Evolutionary conservation across 1,140 invertebrate species (phyloP).

Genomic region (Papilio aristodemus): DNA sequence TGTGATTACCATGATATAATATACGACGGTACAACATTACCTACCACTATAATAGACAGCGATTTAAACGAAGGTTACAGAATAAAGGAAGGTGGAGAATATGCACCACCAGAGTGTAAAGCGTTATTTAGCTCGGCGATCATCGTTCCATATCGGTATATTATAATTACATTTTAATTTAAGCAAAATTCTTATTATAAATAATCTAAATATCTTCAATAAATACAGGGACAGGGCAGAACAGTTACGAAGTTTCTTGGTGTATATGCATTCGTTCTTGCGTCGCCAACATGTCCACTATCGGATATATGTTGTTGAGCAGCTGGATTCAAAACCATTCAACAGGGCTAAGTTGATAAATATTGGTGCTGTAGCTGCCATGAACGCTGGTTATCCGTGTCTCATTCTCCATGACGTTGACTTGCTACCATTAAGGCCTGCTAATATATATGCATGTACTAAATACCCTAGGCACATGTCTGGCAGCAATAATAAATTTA

Average conservation of each 20-base stretch:
- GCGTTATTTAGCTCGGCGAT: conserved; percentile 74
- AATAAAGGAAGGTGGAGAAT: conserved; percentile 70
- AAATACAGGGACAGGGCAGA: conserved; percentile 68
- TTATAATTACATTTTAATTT: conserved; percentile 5
- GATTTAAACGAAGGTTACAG: conserved; percentile 63
- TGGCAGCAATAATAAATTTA: conserved; percentile 93
- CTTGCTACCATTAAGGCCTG: conserved; percentile 92
- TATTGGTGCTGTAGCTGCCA: conserved; percentile 91
- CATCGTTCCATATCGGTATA: conserved; percentile 73
- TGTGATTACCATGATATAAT: conserved; percentile 68
- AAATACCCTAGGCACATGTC: conserved; percentile 94
- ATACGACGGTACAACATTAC: conserved; percentile 56
- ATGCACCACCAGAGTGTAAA: conserved; percentile 60
- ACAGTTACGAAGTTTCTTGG: conserved; percentile 70
- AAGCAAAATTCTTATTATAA: conserved; percentile 1
- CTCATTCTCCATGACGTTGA: conserved; percentile 98
- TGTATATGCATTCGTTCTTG: conserved; percentile 75
- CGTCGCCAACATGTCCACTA: conserved; percentile 80
- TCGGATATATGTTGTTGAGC: conserved; percentile 94
- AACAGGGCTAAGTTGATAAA: conserved; percentile 97
- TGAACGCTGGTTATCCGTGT: conserved; percentile 88
- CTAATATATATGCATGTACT: conserved; percentile 96
- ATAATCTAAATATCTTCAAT: conserved; percentile 34
- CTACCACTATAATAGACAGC: conserved; percentile 54
- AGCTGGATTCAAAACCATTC: conserved; percentile 88